Base-by-base conservation (phyloP, 2,888 invertebrate genomes). In the Lacanobia wlatinum region DNA sequence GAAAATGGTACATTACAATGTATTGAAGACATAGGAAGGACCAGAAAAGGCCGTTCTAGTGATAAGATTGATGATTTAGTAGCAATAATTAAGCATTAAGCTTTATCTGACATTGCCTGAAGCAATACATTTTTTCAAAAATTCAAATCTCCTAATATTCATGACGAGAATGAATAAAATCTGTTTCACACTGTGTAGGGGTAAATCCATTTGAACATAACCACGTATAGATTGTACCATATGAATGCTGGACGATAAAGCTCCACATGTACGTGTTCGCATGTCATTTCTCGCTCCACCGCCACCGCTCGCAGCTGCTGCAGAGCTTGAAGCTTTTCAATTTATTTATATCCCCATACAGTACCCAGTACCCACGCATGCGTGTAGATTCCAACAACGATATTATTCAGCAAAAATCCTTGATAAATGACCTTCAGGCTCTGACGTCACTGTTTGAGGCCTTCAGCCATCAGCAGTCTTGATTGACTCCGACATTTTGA, bases 361-460 rank as follows among this genome's bases (percentile, higher is more conserved):
- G 70, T 73, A 67, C 66, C 56, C 53, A 74, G 58, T 56, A 60
- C 43, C 50, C 77, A 81, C 80, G 80, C 80, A 80, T 81, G 80
- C 80, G 82, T 80, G 46, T 81, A 68, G 80, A 81, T 77, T 40
- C 69, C 69, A 46, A 56, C 66, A 70, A 43, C 73, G 82, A 81
- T 81, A 81, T 80, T 81, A 80, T 81, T 81, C 82, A 80, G 73
- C 77, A 81, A 73, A 80, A 81, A 76, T 80, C 80, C 77, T 81
- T 80, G 81, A 77, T 67, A 73, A 73, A 80, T 67, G 70, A 80
- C 80, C 80, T 81, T 77, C 77, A 63, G 69, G 38, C 63, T 56
- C 72, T 80, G 80, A 80, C 77, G 81, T 81, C 80, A 79, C 38
- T 10, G 10, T n/a, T 46, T 16, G 18, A 48, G 46, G 59, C 62